phyloP scores from a whole-genome alignment of 1,140 invertebrate genomes.

The Trypoxylus dichotomus region DNA sequence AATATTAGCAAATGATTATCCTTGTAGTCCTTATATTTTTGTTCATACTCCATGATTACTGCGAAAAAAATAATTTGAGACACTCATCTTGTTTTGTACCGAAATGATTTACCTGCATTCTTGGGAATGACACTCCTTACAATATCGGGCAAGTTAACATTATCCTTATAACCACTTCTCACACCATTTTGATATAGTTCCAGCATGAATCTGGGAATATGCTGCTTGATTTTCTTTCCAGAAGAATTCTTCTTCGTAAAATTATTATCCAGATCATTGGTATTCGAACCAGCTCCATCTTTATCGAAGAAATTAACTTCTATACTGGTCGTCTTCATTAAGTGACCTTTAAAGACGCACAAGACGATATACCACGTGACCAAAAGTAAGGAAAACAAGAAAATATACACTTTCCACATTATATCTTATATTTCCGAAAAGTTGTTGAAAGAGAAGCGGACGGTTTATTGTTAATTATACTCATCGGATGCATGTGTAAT shows the following conservation, averaged over 20 bases:
- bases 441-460: neutral
- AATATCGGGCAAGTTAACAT: conserved; percentile 42
- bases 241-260: neutral
- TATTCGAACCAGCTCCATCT: neutral
- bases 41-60: conserved; percentile 10
- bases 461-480: neutral
- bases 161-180: conserved; percentile 32
- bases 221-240: conserved; percentile 40
- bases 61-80: neutral
- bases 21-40: conserved; percentile 24
- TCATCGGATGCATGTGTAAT: neutral
- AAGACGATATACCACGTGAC: neutral
- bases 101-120: conserved; percentile 41
- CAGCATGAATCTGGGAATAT: conserved; percentile 51
- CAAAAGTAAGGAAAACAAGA: neutral
- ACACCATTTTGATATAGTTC: conserved; percentile 51
- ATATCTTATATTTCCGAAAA: neutral
- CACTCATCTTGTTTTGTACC: neutral
- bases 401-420: conserved; percentile 17
- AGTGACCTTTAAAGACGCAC: neutral
- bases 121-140: conserved; percentile 49
- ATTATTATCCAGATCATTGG: neutral
- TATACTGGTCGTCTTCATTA: neutral
- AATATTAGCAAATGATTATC: conserved; percentile 49
- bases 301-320: neutral